Base-by-base conservation (phyloP, 2,888 invertebrate species). In the Laothoe populi region DNA sequence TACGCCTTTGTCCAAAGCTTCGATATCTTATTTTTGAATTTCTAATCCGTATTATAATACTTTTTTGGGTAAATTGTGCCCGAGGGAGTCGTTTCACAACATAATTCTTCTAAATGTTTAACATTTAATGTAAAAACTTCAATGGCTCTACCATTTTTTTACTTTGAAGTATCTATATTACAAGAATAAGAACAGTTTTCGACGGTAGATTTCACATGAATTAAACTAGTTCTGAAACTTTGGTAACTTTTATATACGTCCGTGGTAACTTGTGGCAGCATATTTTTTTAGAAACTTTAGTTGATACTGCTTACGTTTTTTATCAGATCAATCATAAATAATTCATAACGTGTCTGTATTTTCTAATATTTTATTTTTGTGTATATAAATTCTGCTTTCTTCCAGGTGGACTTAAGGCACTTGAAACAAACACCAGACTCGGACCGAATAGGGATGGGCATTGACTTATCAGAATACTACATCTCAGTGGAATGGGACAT, bases 401-500 rank as follows among this genome's bases (percentile, higher is more conserved):
- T 86, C 19, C 93, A 98, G 98, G 97, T 98, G 83, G 98, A 98
- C 85, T 93, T 98, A 75, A 95, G 97, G 81, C 98, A 98, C 89
- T 94, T 98, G 72, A 95, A 96, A 75, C 98, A 98, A 92, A 95
- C 96, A 66, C 96, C 96, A 69, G 97, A 97, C 85, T 97, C 97
- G 63, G 97, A 98, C 87, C 95, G 95, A 78, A 97, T 98, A 81
- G 97, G 96, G 77, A 95, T 97, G 84, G 98, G 98, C 67, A 98
- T 98, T 78, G 98, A 98, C 88, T 94, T 98, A 69, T 97, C 97
- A 79, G 98, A 98, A 88, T 98, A 98, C 88, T 98, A 98, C 94
- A 97, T 98, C 87, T 98, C 98, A 79, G 99, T 99, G 65, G 99
- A 99, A 93, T 99, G 99, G 99, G 99, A 99, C 92, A 98, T 98